These are phyloP conservation scores for Argyrosomus regius DNA, from an alignment of 2,797 vertebrate genomes.

Conservation along the genomic window DNA sequence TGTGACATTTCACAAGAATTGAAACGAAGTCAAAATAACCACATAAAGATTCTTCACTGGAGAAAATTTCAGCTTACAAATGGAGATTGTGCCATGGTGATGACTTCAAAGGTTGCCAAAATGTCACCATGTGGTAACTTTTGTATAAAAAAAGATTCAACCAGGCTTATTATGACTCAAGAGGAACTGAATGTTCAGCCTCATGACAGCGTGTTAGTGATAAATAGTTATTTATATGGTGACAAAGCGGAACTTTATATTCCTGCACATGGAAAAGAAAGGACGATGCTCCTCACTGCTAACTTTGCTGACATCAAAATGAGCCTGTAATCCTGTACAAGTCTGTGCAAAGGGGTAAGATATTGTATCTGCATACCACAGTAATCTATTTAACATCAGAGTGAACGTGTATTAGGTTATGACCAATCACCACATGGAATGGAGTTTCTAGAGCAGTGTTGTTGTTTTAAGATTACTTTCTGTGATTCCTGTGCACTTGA, in stretches of 20 bases:
- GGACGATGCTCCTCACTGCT: not conserved
- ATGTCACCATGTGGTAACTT: not conserved
- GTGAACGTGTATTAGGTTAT: not conserved
- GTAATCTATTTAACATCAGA: not conserved
- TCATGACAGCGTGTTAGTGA: slow-evolving; percentile 1
- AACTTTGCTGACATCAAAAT: not conserved
- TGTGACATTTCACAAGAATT: not conserved
- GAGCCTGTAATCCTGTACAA: not conserved
- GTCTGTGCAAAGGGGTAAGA: too few relatives aligned
- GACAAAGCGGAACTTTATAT: not conserved
- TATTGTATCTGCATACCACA: too few relatives aligned
- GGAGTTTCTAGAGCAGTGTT: not conserved
- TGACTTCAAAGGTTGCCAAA: not conserved
- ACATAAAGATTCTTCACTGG: too few relatives aligned
- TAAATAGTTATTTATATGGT: too few relatives aligned
- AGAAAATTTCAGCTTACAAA: not conserved
- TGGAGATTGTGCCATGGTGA: not conserved
- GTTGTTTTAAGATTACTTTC: not conserved
- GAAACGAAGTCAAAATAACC: not conserved
- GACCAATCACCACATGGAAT: not conserved
- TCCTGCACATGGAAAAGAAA: not conserved
- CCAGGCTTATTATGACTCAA: not conserved
- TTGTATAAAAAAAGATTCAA: slow-evolving; percentile 1
- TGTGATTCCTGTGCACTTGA: not conserved
- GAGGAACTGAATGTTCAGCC: not conserved